Base-by-base conservation (phyloP, 37 sponge, comb jelly and placozoan species). In the Oopsacas minuta region DNA sequence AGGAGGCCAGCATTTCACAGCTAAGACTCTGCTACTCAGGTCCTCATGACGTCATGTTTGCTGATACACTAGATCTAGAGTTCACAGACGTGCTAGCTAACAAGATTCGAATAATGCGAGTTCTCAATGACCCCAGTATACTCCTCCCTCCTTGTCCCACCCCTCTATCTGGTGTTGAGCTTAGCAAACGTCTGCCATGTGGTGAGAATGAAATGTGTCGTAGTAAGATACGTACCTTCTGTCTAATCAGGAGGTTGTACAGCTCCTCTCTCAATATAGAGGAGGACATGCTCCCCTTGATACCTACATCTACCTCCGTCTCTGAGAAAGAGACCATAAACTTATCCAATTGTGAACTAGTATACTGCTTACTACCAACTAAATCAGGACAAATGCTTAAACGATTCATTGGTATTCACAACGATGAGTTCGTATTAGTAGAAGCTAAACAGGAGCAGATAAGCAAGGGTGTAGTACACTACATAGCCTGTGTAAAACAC, bases 121-220 rank as follows among this genome's bases (percentile, higher is more conserved):
- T 61, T 3, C 75, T 94, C 87, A 92, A 89, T 85, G 94, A 96
- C 37, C 90, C 84, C n/a, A 85, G 89, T 52, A 90, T 94, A 90
- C 87, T 96, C n/a, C 93, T 96, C 75, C 92, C 92, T 17, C 94
- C 94, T 23, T 87, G 90, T 36, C 90, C 87, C 89, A 94, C 97
- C 0, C 94, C 97, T 17, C 87, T 92, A 7, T 94, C 97, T 52
- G 94, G 96, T 8, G 91, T 96, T 49, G 94, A 92, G 82, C 94
- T 96, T 83, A 88, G 91, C 34, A 87, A 89, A 17, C 86, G 97
- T 52, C 89, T 96, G 32, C 97, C 97, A 23, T 92, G 91, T 87
- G 94, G 94, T 20, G 91, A 92, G 36, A 85, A 82, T 22, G 91
- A 90, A 86, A 82, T 82, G 15, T 37, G 83, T 82, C 83, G 83